Evolutionary conservation across 1,140 invertebrate genomes (phyloP), one percentile per base, ranked within the genome.

Genomic region (Caenorhabditis tropicalis): DNA sequence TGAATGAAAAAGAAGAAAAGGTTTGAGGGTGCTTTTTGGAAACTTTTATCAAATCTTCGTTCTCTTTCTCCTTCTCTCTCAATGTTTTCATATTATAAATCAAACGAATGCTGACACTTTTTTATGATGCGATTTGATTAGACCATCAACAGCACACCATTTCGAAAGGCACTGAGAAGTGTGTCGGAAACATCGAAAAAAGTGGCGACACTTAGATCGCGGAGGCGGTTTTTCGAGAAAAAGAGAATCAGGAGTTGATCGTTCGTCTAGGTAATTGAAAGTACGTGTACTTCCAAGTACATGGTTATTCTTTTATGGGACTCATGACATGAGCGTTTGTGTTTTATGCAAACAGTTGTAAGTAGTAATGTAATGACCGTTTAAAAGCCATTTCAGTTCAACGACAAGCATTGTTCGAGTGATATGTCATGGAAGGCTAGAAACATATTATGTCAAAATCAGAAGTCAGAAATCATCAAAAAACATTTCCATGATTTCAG

Each of bases 251-350:
- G 36, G 19, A 10, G 65, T 74, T 74, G 65, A 31, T 74, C 65
- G 65, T 74, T 74, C 65, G 65, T 74, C 65, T 74, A 74, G 65
- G 65, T 74, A 74, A 74, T 74, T 74, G 65, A 74, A 74, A 74
- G 65, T 74, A 31, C 65, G 33, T 74, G 65, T 74, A 74, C 65
- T 74, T 46, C 65, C 2, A 46, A 74, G 65, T 74, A 74, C 65
- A 74, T 43, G 65, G 36, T 74, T 74, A 74, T 74, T 74, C 36
- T 74, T 74, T 74, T 43, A 74, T 74, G 65, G 24, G 65, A 74
- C 65, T 31, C 65, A 74, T 74, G 65, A 74, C 65, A 74, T 19
- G 29, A 10, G 24, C 39, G 1, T 27, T 36, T 7, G n/a, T 46
- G 53, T 74, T 74, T 74, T 36, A 24, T 65, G 65, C 36, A 56